Percentiles rank a stretch among this genome's conserved stretches.
These are phyloP conservation scores for Pegoplata infirma DNA, from an alignment of 2,888 invertebrate genomes.

Conservation along the genomic window DNA sequence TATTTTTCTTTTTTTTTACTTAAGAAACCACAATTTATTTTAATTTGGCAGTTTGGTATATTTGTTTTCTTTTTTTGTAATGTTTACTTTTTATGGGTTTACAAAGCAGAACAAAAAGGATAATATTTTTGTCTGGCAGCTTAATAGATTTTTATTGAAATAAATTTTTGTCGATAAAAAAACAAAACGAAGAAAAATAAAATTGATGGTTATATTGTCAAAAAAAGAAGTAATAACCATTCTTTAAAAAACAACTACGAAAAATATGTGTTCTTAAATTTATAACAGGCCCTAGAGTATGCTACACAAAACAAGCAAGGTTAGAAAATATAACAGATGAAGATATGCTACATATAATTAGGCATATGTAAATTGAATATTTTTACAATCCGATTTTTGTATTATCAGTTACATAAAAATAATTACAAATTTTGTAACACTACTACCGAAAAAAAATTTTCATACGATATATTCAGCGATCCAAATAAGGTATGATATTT, in stretches of 20 bases:
- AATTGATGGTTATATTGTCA: slow-evolving; percentile 41
- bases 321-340: no score
- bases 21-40: slow-evolving; percentile 57
- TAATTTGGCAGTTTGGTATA: slow-evolving; percentile 49
- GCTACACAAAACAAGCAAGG: neutral
- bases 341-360: no score
- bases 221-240: slow-evolving; percentile 28
- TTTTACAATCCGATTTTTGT: no score
- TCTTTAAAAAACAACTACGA: neutral
- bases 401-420: no score
- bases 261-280: neutral
- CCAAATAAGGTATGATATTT: no score
- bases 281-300: slow-evolving; percentile 6
- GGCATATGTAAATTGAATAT: no score
- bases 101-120: neutral
- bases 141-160: slow-evolving; percentile 58
- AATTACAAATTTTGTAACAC: no score
- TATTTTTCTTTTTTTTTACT: slow-evolving; percentile 21
- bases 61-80: slow-evolving; percentile 36
- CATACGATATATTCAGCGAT: no score
- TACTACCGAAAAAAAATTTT: no score
- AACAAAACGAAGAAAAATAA: slow-evolving; percentile 26
- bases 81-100: slow-evolving; percentile 33
- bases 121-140: slow-evolving; percentile 53
- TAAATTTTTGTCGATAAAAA: slow-evolving; percentile 29